Base-by-base conservation (phyloP, 2,113 vertebrate species). In the Sylvietta virens region DNA sequence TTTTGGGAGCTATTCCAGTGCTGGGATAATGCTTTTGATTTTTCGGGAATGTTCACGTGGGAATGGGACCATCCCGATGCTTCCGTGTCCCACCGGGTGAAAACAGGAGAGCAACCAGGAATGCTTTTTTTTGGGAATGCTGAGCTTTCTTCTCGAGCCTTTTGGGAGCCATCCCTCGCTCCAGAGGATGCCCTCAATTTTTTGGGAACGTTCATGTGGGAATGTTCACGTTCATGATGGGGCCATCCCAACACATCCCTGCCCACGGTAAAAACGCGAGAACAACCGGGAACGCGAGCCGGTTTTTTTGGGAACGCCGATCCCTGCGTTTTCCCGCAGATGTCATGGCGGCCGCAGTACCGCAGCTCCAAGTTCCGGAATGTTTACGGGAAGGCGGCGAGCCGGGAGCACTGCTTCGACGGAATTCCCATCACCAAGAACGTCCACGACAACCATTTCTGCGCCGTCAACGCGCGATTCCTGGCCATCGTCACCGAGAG, bases 351-450 rank as follows among this genome's bases (percentile, higher is more conserved):
- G 71, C 99, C 99, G 53, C 99, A 99, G 76, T 99, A 99, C 98
- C 99, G 99, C 98, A 99, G 99, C 98, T 99, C 99, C 98, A 99
- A 99, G 98, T 99, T 99, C 98, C 98, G 99, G 97, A 99, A 99
- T 1, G 99, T 99, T 64, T 99, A 99, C 0, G 99, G 99, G 77
- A 99, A 99, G 97, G 99, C 98, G 81, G 99, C 98, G 79, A 99
- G 98, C 97, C 95, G 99, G 97, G 99, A 99, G 98, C 98, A 99
- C 96, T 99, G 99, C 98, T 99, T 98, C 27, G 99, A 99, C 1
- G 99, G 99, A 6, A 97, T 99, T 57, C 98, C 99, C 93, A 99
- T 99, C 98, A 99, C 99, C 97, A 99, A 99, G 98, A 99, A 99
- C 11, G 99, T 99, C 79, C 99, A 99, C 15, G 99, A 99, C 97